Percentiles rank a stretch among this genome's conserved stretches.
Evolutionary conservation across 2,797 vertebrate species (phyloP).

Genomic region (Pipistrellus nathusii): DNA sequence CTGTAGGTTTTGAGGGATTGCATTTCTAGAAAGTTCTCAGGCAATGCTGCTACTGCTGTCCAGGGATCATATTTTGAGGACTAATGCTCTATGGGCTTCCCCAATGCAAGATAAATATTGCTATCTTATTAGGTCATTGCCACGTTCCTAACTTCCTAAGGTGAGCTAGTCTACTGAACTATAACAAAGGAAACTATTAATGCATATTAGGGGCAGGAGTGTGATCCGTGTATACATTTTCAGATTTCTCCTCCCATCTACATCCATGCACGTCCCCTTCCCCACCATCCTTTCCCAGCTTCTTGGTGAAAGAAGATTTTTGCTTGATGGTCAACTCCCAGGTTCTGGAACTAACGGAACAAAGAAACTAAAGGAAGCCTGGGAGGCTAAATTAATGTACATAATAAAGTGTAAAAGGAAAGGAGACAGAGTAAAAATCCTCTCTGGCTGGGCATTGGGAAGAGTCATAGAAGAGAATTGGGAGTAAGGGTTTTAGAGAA

Average conservation of each 20-base stretch:
- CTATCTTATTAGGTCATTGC: neutral
- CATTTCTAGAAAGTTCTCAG: neutral
- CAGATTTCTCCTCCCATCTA: neutral
- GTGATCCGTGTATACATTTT: too few species aligned
- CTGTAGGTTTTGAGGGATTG: neutral
- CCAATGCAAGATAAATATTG: neutral
- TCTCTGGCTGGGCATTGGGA: neutral
- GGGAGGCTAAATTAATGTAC: neutral
- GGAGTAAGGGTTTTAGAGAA: neutral
- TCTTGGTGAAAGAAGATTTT: neutral
- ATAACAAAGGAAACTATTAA: neutral
- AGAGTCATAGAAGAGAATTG: neutral
- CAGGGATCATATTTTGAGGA: neutral
- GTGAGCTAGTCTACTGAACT: neutral
- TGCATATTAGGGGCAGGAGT: neutral
- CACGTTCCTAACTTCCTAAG: neutral
- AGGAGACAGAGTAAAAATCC: neutral
- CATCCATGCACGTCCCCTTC: fast-evolving
- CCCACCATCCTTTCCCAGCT: neutral
- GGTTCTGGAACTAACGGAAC: neutral
- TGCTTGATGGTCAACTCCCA: neutral
- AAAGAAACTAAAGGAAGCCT: neutral
- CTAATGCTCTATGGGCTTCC: neutral
- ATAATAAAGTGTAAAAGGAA: neutral
- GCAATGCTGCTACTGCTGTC: neutral